Conservation (phyloP, 2,113 vertebrate species). For the Uropsilus gracilis region DNA sequence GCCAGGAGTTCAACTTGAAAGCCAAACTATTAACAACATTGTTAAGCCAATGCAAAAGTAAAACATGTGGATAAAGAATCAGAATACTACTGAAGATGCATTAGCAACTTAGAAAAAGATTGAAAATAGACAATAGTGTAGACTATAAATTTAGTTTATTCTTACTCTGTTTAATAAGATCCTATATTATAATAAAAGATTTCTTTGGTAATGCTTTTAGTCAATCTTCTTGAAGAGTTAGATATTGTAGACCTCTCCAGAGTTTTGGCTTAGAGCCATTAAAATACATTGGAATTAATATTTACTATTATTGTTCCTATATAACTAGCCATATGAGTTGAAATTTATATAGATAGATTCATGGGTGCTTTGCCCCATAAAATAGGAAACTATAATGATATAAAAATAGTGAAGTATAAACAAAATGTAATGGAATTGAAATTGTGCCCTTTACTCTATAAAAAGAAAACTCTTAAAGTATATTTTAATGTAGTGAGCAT, state of each 20-base stretch:
- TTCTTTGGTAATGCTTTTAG: background rate
- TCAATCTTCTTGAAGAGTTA: background rate
- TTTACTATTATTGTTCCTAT: background rate
- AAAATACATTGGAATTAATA: background rate
- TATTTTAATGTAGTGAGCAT: background rate
- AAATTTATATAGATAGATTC: background rate
- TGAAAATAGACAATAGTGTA: background rate
- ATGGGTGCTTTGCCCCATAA: background rate
- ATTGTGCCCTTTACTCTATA: background rate
- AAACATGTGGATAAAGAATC: background rate
- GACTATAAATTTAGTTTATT: background rate
- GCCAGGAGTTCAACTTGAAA: background rate
- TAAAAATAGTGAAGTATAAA: slow-evolving; percentile 18
- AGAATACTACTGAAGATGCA: background rate
- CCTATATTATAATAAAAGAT: background rate
- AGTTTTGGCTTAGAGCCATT: background rate
- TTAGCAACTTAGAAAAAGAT: background rate
- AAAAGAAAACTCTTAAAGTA: slow-evolving; percentile 7
- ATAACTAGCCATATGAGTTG: background rate
- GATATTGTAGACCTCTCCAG: background rate
- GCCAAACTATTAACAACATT: background rate
- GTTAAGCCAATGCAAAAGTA: background rate
- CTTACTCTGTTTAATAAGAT: background rate
- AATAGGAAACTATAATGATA: slow-evolving; percentile 28
- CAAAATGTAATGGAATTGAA: background rate